These are phyloP conservation scores for Griposia aprilina DNA, from an alignment of 2,888 invertebrate genomes.

Conservation along the genomic window DNA sequence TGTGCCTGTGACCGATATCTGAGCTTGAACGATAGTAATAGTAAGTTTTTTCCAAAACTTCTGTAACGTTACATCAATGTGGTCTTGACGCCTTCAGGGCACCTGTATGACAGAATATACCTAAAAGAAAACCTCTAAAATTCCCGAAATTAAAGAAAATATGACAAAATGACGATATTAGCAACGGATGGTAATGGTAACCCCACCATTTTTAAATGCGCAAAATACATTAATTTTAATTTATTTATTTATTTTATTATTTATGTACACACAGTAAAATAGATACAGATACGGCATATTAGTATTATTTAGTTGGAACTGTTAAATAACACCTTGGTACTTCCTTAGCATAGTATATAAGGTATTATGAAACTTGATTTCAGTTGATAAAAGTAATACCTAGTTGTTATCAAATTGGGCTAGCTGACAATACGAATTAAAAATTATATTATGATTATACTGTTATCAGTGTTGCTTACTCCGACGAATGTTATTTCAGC, in stretches of 20 bases:
- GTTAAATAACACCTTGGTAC: not conserved
- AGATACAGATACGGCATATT: too few relatives aligned
- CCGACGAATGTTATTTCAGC: not conserved
- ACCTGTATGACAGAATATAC: not conserved
- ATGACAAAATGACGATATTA: not conserved
- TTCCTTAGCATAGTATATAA: constrained; percentile 25
- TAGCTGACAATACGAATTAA: constrained; percentile 17
- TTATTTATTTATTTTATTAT: too few relatives aligned
- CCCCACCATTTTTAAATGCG: not conserved
- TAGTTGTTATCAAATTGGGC: constrained; percentile 27
- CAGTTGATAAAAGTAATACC: constrained; percentile 29
- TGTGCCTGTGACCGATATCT: too few relatives aligned
- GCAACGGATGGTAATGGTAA: not conserved
- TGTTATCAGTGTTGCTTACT: constrained; percentile 21
- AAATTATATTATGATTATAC: constrained; percentile 5
- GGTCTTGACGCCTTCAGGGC: not conserved
- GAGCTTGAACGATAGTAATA: not conserved
- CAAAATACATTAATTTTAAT: not conserved
- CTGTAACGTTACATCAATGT: not conserved
- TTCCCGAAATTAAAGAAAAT: not conserved
- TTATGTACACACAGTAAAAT: too few relatives aligned
- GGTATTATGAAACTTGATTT: constrained; percentile 25
- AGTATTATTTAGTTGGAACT: not conserved
- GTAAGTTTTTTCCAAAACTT: not conserved
- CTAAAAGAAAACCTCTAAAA: too few relatives aligned